These are phyloP conservation scores for Aspidoscelis tigris DNA, from an alignment of 2,113 vertebrate genomes.

Conservation along the genomic window DNA sequence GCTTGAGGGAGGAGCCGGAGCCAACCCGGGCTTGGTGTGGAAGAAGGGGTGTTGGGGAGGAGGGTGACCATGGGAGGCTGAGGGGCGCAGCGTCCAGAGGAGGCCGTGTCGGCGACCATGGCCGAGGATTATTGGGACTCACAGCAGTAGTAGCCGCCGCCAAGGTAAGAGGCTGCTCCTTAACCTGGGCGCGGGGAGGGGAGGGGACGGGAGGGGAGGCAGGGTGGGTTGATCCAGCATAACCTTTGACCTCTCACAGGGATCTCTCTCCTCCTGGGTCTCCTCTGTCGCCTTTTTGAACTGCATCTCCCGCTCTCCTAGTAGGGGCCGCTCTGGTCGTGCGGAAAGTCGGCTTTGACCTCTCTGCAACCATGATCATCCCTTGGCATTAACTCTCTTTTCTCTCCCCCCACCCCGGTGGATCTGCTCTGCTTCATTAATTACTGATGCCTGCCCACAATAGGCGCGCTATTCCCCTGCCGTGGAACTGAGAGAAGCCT, in stretches of 20 bases:
- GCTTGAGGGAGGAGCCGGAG: conserved; percentile 12
- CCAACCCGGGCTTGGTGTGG: not conserved
- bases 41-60: not conserved
- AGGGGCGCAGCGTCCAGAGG: conserved; percentile 30
- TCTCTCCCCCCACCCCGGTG: too few species aligned
- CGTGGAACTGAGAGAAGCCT: not conserved
- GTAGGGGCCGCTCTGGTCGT: not conserved
- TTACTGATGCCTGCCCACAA: not conserved
- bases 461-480: not conserved
- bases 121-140: conserved; percentile 48
- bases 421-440: not conserved
- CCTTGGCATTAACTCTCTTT: not conserved
- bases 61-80: conserved; percentile 38
- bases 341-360: not conserved
- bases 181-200: not conserved
- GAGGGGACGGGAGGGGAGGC: not conserved
- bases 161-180: conserved; percentile 21
- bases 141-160: conserved; percentile 1
- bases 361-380: not conserved
- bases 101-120: conserved; percentile 41
- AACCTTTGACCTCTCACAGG: conserved; percentile 12
- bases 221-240: not conserved
- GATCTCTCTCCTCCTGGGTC: not conserved
- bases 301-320: not conserved
- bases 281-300: not conserved